phyloP scores from a whole-genome alignment of 2,113 vertebrate species.

The Mustelus asterias region DNA sequence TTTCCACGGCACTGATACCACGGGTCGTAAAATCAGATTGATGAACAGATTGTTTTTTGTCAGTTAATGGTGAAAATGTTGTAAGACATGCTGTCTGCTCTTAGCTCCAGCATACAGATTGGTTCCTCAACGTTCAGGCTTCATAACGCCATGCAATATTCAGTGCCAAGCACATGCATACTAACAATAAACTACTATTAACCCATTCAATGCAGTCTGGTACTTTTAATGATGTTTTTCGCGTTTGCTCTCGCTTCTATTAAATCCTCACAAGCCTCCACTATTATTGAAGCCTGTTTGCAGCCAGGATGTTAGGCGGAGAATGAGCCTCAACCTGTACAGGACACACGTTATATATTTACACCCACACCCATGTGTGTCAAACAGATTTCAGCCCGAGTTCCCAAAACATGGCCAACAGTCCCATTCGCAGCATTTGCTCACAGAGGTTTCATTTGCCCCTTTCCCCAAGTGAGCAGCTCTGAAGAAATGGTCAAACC shows the following conservation, averaged over 20 bases:
- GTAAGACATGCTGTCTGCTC: not conserved
- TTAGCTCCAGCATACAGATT: not conserved
- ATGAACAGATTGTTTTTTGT: conserved; percentile 32
- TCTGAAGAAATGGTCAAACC: not conserved
- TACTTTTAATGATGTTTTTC: too few relatives aligned
- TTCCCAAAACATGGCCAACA: not conserved
- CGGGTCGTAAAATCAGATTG: not conserved
- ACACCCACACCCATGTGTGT: not conserved
- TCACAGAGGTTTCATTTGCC: not conserved
- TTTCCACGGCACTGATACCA: not conserved
- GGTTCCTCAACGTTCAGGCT: not conserved
- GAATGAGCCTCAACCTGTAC: not conserved
- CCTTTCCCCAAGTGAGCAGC: not conserved
- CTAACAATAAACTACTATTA: not conserved
- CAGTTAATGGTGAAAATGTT: conserved; percentile 6
- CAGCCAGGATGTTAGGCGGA: not conserved
- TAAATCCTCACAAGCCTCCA: not conserved
- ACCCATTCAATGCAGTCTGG: not conserved
- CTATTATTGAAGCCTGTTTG: not conserved
- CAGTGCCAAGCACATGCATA: not conserved
- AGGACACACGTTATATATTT: not conserved
- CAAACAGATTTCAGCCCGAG: not conserved
- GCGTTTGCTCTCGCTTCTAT: not conserved
- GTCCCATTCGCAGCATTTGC: not conserved
- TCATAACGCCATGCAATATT: not conserved